A percentile compares a stretch with the other conserved stretches of the same genome.
Evolutionary conservation across 2,888 invertebrate species (phyloP).

Genomic region (Sinodicranocentrus sp.): DNA sequence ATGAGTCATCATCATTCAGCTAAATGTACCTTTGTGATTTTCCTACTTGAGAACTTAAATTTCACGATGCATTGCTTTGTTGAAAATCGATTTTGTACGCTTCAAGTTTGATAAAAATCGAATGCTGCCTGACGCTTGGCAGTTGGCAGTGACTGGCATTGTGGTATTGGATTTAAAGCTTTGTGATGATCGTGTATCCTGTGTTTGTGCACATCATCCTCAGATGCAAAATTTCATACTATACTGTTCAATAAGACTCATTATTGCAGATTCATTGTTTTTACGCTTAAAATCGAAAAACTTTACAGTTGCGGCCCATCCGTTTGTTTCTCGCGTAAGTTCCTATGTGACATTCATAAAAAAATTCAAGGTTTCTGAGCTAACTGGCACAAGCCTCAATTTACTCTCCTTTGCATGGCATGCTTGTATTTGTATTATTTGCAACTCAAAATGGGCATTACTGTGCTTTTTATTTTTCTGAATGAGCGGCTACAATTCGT

Average conservation of each 20-base stretch:
- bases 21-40: too few relatives aligned
- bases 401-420: too few relatives aligned
- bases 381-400: too few relatives aligned
- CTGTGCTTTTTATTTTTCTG: too few relatives aligned
- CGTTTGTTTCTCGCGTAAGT: neutral
- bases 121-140: neutral
- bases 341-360: neutral
- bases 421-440: too few relatives aligned
- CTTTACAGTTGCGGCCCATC: neutral
- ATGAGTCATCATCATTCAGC: too few relatives aligned
- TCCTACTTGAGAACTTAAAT: too few relatives aligned
- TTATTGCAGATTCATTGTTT: neutral
- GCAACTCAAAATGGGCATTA: too few relatives aligned
- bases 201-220: neutral
- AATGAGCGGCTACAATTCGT: too few relatives aligned
- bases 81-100: conserved; percentile 15
- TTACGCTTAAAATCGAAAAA: neutral
- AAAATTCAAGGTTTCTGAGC: neutral
- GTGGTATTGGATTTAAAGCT: neutral
- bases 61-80: neutral
- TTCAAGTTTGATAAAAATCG: neutral
- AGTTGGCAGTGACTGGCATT: conserved; percentile 26
- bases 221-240: neutral
- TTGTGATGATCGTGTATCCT: too few relatives aligned
- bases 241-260: neutral